Percentiles rank a stretch among this genome's conserved stretches.
Conservation (phyloP, 2,797 vertebrate species). For the Gobionotothen gibberifrons region DNA sequence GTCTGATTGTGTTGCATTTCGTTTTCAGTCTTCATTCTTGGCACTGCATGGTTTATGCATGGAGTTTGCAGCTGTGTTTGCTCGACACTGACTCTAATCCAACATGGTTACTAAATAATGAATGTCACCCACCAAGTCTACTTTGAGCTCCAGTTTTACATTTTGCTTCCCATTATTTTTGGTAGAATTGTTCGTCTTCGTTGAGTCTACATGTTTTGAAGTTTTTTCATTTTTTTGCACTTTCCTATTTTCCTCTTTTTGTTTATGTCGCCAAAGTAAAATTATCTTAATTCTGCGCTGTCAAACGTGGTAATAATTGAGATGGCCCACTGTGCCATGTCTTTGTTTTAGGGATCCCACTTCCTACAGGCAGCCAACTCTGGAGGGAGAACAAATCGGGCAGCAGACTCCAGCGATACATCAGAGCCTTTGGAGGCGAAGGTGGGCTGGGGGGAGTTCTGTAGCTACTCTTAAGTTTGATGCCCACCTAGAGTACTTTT, state of each 20-base stretch:
- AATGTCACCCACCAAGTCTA: constrained; percentile 26
- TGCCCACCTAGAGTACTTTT: constrained; percentile 58
- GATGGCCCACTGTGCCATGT: constrained; percentile 74
- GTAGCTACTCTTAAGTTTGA: constrained; percentile 32
- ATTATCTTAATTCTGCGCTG: constrained; percentile 33
- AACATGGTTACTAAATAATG: constrained; percentile 47
- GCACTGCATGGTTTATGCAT: constrained; percentile 61
- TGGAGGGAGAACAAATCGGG: constrained; percentile 94
- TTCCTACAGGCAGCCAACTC: constrained; percentile 86
- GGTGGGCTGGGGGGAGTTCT: constrained; percentile 89
- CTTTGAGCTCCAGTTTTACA: constrained; percentile 27
- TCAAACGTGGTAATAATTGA: constrained; percentile 54
- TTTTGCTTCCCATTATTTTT: constrained; percentile 34
- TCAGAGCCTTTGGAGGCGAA: constrained; percentile 91
- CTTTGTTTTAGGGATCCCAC: constrained; percentile 84
- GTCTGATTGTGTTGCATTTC: constrained; percentile 7
- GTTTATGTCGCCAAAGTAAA: constrained; percentile 37
- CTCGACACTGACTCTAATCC: constrained; percentile 54
- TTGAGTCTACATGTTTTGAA: constrained; percentile 23
- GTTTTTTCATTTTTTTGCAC: neutral
- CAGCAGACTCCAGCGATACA: constrained; percentile 88
- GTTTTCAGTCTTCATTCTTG: constrained; percentile 17
- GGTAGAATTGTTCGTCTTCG: constrained; percentile 19
- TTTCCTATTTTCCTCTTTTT: constrained; percentile 41
- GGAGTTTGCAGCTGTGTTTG: constrained; percentile 54